phyloP scores from a whole-genome alignment of 2,888 invertebrate genomes.

The Brenthis daphne region DNA sequence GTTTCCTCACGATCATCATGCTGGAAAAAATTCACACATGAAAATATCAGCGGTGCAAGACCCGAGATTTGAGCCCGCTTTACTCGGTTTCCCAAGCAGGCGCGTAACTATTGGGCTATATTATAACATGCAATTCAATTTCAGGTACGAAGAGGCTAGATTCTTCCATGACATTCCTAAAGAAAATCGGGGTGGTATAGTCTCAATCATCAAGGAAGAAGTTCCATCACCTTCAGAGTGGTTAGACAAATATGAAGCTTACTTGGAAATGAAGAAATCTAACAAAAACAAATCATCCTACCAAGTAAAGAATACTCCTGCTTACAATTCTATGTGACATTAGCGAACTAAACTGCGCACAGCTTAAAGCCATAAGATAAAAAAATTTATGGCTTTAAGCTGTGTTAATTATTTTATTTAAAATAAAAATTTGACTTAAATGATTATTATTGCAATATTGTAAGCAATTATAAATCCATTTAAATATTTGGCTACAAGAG shows the following conservation, averaged over 20 bases:
- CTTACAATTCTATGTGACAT: neutral
- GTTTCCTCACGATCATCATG: too few species aligned
- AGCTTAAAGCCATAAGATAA: neutral
- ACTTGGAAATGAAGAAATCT: conserved; percentile 48
- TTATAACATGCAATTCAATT: neutral
- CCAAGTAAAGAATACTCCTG: conserved; percentile 38
- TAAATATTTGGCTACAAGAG: too few species aligned
- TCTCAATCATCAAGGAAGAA: conserved; percentile 56
- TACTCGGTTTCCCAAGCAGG: too few species aligned
- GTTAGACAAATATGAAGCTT: conserved; percentile 55
- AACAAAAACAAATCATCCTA: conserved; percentile 52
- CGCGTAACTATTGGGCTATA: too few species aligned
- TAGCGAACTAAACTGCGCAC: neutral
- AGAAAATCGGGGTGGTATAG: conserved; percentile 52
- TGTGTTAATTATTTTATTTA: too few species aligned
- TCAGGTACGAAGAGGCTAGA: conserved; percentile 58
- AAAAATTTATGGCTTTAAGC: too few species aligned
- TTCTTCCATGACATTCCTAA: conserved; percentile 63
- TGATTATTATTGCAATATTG: too few species aligned
- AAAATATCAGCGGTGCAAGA: too few species aligned
- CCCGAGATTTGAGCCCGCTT: too few species aligned
- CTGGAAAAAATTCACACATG: too few species aligned
- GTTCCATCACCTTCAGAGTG: conserved; percentile 58
- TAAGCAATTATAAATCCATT: too few species aligned
- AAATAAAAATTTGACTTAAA: too few species aligned